phyloP scores from a whole-genome alignment of 2,888 invertebrate species.

The Ditylenchus weischeri region DNA sequence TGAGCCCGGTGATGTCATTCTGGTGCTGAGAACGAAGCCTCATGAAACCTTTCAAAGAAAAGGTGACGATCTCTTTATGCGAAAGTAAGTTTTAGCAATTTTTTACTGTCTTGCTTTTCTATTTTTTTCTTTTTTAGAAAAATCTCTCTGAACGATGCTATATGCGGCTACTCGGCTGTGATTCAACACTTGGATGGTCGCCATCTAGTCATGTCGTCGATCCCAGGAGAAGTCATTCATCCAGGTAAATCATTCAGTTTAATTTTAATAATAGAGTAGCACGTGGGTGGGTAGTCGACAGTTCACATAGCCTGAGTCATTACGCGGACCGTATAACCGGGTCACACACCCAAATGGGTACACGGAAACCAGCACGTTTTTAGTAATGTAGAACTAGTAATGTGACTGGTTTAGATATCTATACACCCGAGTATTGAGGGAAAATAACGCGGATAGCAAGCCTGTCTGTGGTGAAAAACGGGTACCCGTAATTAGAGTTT shows the following conservation, averaged over 20 bases:
- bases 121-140: slow-evolving; percentile 23
- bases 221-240: slow-evolving; percentile 77
- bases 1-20: slow-evolving; percentile 83
- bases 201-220: slow-evolving; percentile 74
- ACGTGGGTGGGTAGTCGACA: neutral
- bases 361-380: no score
- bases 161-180: slow-evolving; percentile 81
- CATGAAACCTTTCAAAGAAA: slow-evolving; percentile 77
- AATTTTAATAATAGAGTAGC: neutral
- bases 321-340: neutral
- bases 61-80: slow-evolving; percentile 69
- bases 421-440: no score
- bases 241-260: slow-evolving; percentile 67
- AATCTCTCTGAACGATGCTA: slow-evolving; percentile 77
- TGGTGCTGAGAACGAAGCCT: slow-evolving; percentile 76
- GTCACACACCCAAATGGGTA: no score
- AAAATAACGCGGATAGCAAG: no score
- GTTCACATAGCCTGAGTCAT: neutral
- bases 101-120: neutral
- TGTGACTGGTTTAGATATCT: no score
- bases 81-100: slow-evolving; percentile 29
- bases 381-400: no score
- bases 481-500: no score
- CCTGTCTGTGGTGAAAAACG: no score
- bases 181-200: slow-evolving; percentile 86